Evolutionary conservation across 1,140 invertebrate genomes (phyloP), one percentile per base, ranked within the genome.

Genomic region (Saccostrea echinata): DNA sequence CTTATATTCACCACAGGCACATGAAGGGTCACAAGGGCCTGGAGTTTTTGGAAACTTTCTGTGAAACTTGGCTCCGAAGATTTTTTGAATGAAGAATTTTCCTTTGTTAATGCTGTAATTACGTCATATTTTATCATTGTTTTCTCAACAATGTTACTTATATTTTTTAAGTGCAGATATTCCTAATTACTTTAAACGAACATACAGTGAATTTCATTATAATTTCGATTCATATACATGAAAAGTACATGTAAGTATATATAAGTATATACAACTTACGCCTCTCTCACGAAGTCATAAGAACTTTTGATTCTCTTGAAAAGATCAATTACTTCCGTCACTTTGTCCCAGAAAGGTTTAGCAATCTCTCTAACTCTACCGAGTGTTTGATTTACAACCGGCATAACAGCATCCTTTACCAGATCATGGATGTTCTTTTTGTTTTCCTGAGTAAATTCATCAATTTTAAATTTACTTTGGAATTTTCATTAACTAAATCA

Each of bases 11-110:
- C 68, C 68, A 27, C 68, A 71, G 24, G n/a, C 43, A 71, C 53
- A 80, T 53, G 57, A 33, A 13, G 53, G 53, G 0, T 85, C 87
- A 52, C 84, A 82, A 13, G 87, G n/a, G 43, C 82, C 68, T 18
- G 87, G 76, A 51, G 57, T 84, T 57, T 83, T 88, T 4, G 88
- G 88, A 71, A 88, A 88, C 13, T 88, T 88, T 13, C 76, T 76
- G 68, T 88, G 76, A 55, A 88, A 88, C 16, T 88, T 88, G 6
- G 88, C 71, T 18, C 88, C 88, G 68, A 88, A 88, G 30, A 88
- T 64, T 35, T 88, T 88, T 52, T 88, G 88, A 11, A 88, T 88
- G 35, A 85, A 83, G n/a, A 80, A 88, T 35, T 88, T 88, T 35
- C 80, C 88, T 57, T 88, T 88, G 24, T 84, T 76, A 12, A 86